Conservation (phyloP, 1,140 invertebrate species). For the Psix sp. region DNA sequence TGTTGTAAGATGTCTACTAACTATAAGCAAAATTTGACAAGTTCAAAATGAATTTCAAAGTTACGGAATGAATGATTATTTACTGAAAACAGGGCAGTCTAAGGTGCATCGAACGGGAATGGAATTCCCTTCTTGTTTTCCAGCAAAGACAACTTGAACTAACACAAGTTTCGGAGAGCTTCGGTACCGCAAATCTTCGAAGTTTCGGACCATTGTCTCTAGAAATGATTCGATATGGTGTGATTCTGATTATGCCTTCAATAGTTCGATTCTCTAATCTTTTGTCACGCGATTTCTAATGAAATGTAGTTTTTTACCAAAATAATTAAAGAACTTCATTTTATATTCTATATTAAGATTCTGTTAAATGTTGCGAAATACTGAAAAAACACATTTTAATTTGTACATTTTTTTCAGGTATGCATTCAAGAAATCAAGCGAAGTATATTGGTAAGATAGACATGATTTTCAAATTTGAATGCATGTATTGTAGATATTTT, state of each 20-base stretch:
- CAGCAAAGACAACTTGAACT: conserved; percentile 44
- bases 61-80: conserved; percentile 44
- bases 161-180: conserved; percentile 53
- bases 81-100: conserved; percentile 33
- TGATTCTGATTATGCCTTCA: conserved; percentile 53
- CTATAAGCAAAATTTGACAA: conserved; percentile 36
- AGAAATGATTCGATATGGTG: conserved; percentile 55
- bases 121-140: conserved; percentile 41
- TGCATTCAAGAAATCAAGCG: too few species aligned
- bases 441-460: too few species aligned
- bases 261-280: conserved; percentile 44
- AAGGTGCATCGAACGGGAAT: conserved; percentile 29
- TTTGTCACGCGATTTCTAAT: conserved; percentile 29
- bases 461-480: too few species aligned
- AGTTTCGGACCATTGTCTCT: conserved; percentile 62
- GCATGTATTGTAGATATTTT: too few species aligned
- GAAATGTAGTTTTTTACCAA: conserved; percentile 33
- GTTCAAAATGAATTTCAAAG: conserved; percentile 23
- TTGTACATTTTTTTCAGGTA: too few species aligned
- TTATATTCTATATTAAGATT: conserved; percentile 33
- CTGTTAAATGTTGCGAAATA: too few species aligned
- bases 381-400: too few species aligned
- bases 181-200: conserved; percentile 58
- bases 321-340: conserved; percentile 40
- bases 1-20: conserved; percentile 10